Evolutionary conservation across 2,888 invertebrate genomes (phyloP), one percentile per base, ranked within the genome.

Genomic region (Mesorhabditis sp.): DNA sequence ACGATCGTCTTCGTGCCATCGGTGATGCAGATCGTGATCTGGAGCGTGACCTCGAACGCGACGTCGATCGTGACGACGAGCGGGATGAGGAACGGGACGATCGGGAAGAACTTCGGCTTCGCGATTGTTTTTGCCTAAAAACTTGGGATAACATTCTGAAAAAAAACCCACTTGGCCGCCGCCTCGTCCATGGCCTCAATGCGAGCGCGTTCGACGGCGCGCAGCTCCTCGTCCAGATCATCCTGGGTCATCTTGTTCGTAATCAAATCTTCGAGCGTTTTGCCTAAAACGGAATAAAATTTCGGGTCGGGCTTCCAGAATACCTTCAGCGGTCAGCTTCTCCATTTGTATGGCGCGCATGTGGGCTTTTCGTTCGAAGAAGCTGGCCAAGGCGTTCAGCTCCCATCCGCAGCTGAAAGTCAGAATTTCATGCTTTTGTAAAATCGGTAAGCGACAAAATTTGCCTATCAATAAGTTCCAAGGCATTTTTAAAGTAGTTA

Each of bases 351-450:
- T 70, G 65, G 71, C 75, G 62, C 69, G 74, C 70, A 65, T 44
- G 28, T 67, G 67, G 67, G 70, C 93, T 88, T 97, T 98, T 5
- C 94, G 93, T 88, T 94, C 94, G 88, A 94, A 96, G 88, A 95
- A 98, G 88, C 98, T 97, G 87, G 95, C 95, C 69, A 98, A 89
- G 74, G 95, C 96, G 84, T 96, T 89, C 87, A 94, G 94, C 87
- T 98, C 98, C 97, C 97, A 98, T 45, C 97, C 97, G 87, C 97
- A 96, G 87, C 89, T 89, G 82, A 61, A 86, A 84, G 5, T 41
- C 4, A 6, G 3, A 62, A 28, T 28, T 28, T 28, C 28, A 28
- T 28, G 28, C 28, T 28, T 28, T 28, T 28, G 28, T 28, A 28
- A 28, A 28, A 28, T 28, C 28, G 28, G 28, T 28, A 28, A 28